A percentile compares a stretch with the other conserved stretches of the same genome.
Evolutionary conservation across 2,888 invertebrate species (phyloP).

Genomic region (Gymnoscelis rufifasciata): DNA sequence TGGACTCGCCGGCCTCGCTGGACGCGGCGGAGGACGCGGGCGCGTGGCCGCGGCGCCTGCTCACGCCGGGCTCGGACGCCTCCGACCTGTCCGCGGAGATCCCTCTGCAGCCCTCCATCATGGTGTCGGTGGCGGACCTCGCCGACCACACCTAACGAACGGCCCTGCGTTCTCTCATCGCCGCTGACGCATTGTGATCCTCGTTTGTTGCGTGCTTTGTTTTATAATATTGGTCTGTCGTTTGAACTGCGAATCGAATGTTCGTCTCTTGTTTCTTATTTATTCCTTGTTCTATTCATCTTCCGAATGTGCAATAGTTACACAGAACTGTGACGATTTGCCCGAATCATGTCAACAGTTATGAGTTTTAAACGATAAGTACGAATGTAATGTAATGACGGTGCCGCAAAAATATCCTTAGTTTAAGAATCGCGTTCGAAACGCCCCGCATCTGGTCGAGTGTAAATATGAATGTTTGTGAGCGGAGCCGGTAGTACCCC

Average conservation of each 20-base stretch:
- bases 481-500: slow-evolving; percentile 11
- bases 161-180: slow-evolving; percentile 1
- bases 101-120: slow-evolving; percentile 62
- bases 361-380: slow-evolving; percentile 9
- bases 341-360: slow-evolving; percentile 20
- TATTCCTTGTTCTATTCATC: slow-evolving; percentile 17
- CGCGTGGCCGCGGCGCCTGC: slow-evolving; percentile 55
- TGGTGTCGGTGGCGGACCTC: slow-evolving; percentile 56
- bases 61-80: slow-evolving; percentile 59
- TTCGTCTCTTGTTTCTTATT: slow-evolving; percentile 14
- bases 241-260: neutral
- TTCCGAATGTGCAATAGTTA: slow-evolving; percentile 51
- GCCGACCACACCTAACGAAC: slow-evolving; percentile 49
- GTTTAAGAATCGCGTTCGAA: slow-evolving; percentile 41
- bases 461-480: slow-evolving; percentile 46
- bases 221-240: neutral
- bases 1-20: slow-evolving; percentile 11
- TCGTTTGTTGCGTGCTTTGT: neutral
- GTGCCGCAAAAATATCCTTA: slow-evolving; percentile 34
- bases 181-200: slow-evolving; percentile 5
- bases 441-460: slow-evolving; percentile 37
- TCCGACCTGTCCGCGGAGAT: slow-evolving; percentile 65
- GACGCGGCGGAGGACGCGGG: slow-evolving; percentile 46
- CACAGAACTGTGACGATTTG: slow-evolving; percentile 23
- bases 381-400: slow-evolving; percentile 18